Evolutionary conservation across 2,888 invertebrate species (phyloP).

Genomic region (Helicoverpa assulta): DNA sequence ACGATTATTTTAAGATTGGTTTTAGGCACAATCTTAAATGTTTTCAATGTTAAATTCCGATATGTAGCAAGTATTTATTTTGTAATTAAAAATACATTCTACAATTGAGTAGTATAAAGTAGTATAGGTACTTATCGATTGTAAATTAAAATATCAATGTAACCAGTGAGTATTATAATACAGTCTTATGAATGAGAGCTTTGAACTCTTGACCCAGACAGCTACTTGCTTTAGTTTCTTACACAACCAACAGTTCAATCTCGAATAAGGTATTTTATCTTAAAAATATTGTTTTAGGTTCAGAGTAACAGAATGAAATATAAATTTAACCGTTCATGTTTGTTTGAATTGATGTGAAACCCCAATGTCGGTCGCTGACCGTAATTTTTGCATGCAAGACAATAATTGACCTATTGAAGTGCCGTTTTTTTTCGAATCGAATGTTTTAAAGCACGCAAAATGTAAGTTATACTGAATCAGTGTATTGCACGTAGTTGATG

Average conservation of each 20-base stretch:
- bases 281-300: constrained; percentile 47
- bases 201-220: constrained; percentile 35
- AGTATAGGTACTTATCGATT: constrained; percentile 26
- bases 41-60: background rate
- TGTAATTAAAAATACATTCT: constrained; percentile 13
- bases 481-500: background rate
- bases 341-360: constrained; percentile 41
- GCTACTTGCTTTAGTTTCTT: constrained; percentile 36
- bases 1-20: constrained; percentile 6
- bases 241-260: constrained; percentile 24
- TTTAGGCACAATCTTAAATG: constrained; percentile 13
- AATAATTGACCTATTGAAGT: background rate
- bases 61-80: constrained; percentile 19
- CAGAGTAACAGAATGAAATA: constrained; percentile 49
- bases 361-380: background rate
- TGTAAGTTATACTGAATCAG: background rate
- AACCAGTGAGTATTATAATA: constrained; percentile 39
- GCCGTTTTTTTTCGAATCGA: background rate
- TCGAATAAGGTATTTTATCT: constrained; percentile 50
- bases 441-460: background rate
- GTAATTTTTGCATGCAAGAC: background rate
- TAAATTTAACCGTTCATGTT: constrained; percentile 50
- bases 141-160: constrained; percentile 23
- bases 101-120: too few species aligned
- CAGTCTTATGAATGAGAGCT: constrained; percentile 26